These are phyloP conservation scores for Drosophila quasianomalipes DNA, from an alignment of 2,888 invertebrate genomes.

Conservation along the genomic window DNA sequence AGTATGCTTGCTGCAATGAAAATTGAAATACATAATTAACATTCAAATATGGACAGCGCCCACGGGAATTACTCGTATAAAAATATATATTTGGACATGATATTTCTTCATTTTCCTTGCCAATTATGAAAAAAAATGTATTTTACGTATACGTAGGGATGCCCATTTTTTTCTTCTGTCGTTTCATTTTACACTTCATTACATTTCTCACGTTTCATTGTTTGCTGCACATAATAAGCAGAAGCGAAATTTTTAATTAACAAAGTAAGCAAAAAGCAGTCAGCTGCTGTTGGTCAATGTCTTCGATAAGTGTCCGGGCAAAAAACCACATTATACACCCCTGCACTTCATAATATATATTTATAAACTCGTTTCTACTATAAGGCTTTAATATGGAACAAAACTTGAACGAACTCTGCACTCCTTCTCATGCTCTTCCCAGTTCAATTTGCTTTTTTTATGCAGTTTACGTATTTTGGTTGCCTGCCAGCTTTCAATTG, in stretches of 20 bases:
- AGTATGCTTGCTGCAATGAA: background rate
- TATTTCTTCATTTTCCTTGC: background rate
- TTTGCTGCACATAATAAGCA: conserved; percentile 63
- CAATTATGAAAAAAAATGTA: conserved; percentile 18
- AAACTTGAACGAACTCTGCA: conserved; percentile 13
- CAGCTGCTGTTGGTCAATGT: conserved; percentile 45
- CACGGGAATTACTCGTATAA: background rate
- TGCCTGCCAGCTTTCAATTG: conserved; percentile 20
- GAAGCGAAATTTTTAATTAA: conserved; percentile 71
- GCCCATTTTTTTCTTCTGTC: conserved; percentile 15
- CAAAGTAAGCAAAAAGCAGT: conserved; percentile 61
- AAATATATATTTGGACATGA: background rate
- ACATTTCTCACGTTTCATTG: conserved; percentile 61
- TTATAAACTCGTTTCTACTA: conserved; percentile 11
- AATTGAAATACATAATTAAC: conserved; percentile 21
- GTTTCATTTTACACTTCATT: conserved; percentile 62
- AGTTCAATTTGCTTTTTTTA: conserved; percentile 49
- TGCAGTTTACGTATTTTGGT: conserved; percentile 39
- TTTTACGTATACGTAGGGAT: conserved; percentile 32
- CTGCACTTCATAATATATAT: background rate
- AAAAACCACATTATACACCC: conserved; percentile 8
- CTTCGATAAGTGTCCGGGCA: conserved; percentile 59
- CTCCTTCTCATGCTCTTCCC: background rate
- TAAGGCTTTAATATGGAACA: conserved; percentile 15
- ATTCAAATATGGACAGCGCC: conserved; percentile 1